Evolutionary conservation across 1,140 invertebrate species (phyloP).

Genomic region (Papilio aristodemus): DNA sequence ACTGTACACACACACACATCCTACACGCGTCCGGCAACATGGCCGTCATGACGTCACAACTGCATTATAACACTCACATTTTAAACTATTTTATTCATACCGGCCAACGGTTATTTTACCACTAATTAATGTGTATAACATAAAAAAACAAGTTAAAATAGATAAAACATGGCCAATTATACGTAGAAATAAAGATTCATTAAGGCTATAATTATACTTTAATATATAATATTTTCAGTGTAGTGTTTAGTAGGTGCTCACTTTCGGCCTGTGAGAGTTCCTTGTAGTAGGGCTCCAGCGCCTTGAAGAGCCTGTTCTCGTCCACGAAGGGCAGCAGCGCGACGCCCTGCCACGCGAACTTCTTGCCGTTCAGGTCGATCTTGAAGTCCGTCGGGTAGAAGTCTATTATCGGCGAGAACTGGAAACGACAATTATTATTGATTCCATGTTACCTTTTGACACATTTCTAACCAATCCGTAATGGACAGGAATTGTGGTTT

Average conservation of each 20-base stretch:
- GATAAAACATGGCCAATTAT: too few species aligned
- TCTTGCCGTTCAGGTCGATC: slow-evolving; percentile 99
- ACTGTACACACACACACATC: slow-evolving; percentile 37
- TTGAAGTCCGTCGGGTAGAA: slow-evolving; percentile 99
- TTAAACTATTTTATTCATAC: too few species aligned
- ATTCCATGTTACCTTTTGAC: neutral
- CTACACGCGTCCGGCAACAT: neutral
- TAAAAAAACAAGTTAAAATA: neutral
- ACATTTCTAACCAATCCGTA: too few species aligned
- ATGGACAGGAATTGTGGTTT: too few species aligned
- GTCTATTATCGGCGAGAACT: slow-evolving; percentile 98
- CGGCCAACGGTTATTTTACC: too few species aligned
- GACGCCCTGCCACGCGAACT: slow-evolving; percentile 99
- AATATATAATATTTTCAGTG: too few species aligned
- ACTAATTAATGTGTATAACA: too few species aligned
- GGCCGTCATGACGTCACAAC: neutral
- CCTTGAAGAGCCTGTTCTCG: slow-evolving; percentile 93
- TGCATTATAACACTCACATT: too few species aligned
- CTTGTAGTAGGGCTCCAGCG: slow-evolving; percentile 90
- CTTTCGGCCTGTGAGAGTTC: slow-evolving; percentile 91
- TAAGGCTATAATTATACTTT: too few species aligned
- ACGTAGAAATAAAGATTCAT: too few species aligned
- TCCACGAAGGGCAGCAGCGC: slow-evolving; percentile 99
- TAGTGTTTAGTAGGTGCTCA: too few species aligned
- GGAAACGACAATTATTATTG: slow-evolving; percentile 47